phyloP scores from a whole-genome alignment of 2,888 invertebrate genomes.

The Ectobius pallidus region DNA sequence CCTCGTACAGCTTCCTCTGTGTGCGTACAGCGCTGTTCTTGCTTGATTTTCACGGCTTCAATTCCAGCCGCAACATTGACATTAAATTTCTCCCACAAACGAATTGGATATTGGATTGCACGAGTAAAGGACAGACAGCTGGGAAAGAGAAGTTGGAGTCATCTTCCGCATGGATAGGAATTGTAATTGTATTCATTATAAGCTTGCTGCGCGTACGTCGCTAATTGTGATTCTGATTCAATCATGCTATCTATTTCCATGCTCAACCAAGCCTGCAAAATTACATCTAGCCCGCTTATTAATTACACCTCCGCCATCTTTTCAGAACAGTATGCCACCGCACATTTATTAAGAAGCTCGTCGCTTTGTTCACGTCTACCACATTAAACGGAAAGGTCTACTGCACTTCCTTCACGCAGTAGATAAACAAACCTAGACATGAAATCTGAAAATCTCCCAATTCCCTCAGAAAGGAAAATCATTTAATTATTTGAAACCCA shows the following conservation, averaged over 20 bases:
- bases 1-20: no score
- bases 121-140: no score
- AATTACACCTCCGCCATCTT: not conserved
- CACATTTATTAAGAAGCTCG: not conserved
- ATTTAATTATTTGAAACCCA: no score
- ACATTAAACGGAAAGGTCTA: not conserved
- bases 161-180: not conserved
- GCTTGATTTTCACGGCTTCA: no score
- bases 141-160: not conserved
- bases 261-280: not conserved
- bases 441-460: no score
- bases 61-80: no score
- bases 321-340: not conserved
- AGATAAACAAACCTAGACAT: no score
- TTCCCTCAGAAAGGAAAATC: no score
- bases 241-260: not conserved
- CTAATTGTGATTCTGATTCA: slow-evolving; percentile 5
- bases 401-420: no score
- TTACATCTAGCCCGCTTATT: not conserved
- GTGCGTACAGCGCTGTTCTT: no score
- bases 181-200: not conserved
- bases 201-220: not conserved
- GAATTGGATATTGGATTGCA: no score
- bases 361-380: not conserved
- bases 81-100: no score